These are phyloP conservation scores for Acanthiza pusilla DNA, from an alignment of 2,797 vertebrate genomes.

Conservation along the genomic window DNA sequence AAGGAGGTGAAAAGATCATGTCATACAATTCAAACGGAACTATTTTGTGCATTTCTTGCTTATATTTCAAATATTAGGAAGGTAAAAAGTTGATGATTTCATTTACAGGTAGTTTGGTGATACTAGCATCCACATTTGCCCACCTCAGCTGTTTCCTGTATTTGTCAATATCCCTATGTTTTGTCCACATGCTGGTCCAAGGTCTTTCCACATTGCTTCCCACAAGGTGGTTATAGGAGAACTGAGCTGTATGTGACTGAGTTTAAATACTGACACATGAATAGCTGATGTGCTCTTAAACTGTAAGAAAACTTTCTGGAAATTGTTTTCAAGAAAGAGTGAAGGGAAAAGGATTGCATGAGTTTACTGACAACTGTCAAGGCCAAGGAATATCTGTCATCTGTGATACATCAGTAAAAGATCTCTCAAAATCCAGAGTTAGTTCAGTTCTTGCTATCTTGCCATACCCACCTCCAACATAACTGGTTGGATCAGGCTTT, in stretches of 20 bases:
- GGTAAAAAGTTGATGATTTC: neutral
- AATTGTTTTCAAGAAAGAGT: neutral
- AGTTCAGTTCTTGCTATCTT: neutral
- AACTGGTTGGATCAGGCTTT: neutral
- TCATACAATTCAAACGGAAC: neutral
- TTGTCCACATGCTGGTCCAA: neutral
- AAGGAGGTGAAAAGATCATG: neutral
- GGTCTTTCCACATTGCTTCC: neutral
- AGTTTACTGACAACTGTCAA: neutral
- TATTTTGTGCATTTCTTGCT: neutral
- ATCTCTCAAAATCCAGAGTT: neutral
- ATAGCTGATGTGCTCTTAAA: neutral
- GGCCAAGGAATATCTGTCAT: neutral
- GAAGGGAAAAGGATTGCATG: neutral
- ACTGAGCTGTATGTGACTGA: neutral
- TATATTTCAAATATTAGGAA: neutral
- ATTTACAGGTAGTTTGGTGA: neutral
- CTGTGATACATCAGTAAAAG: neutral
- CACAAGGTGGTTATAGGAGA: neutral
- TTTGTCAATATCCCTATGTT: neutral
- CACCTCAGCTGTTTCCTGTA: neutral
- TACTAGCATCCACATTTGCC: neutral
- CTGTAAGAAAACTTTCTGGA: neutral
- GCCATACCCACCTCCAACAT: no score
- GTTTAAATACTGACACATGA: neutral